A percentile compares a stretch with the other conserved stretches of the same genome.
Conservation (phyloP, 2,113 vertebrate genomes). For the Siphamia tubifer region DNA sequence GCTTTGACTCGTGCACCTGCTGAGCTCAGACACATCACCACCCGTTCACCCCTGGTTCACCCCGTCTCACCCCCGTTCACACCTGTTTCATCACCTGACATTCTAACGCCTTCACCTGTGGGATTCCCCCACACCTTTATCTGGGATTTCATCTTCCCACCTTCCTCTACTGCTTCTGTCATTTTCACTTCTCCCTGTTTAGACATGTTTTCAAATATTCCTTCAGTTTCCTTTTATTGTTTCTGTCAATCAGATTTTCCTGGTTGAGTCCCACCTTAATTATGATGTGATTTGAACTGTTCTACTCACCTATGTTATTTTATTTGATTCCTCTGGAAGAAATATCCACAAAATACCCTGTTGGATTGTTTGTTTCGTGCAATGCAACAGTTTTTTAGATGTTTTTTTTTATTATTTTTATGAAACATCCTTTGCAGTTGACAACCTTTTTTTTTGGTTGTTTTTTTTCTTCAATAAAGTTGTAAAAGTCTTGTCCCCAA, state of each 20-base stretch:
- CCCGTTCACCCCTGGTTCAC: constrained; percentile 39
- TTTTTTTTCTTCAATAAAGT: too few relatives aligned
- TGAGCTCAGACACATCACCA: not conserved
- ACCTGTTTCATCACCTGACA: constrained; percentile 18
- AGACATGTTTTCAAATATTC: not conserved
- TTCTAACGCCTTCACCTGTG: constrained; percentile 30
- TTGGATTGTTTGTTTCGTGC: too few relatives aligned
- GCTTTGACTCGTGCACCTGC: constrained; percentile 57
- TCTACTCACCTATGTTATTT: too few relatives aligned
- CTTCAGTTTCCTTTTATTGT: not conserved
- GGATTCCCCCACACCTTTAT: constrained; percentile 5
- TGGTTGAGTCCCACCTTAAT: constrained; percentile 1
- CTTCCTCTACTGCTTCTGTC: not conserved
- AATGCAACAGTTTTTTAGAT: too few relatives aligned
- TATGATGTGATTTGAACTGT: too few relatives aligned
- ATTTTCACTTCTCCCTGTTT: not conserved
- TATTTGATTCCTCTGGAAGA: too few relatives aligned
- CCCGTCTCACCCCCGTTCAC: constrained; percentile 30
- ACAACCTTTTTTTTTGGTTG: too few relatives aligned
- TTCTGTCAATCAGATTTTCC: not conserved
- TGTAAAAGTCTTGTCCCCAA: too few relatives aligned
- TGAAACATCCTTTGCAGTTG: too few relatives aligned
- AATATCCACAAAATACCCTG: too few relatives aligned
- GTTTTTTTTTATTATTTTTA: too few relatives aligned
- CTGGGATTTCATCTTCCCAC: constrained; percentile 23